Conservation (phyloP, 2,797 vertebrate species). For the Microctenopoma lineatum region DNA sequence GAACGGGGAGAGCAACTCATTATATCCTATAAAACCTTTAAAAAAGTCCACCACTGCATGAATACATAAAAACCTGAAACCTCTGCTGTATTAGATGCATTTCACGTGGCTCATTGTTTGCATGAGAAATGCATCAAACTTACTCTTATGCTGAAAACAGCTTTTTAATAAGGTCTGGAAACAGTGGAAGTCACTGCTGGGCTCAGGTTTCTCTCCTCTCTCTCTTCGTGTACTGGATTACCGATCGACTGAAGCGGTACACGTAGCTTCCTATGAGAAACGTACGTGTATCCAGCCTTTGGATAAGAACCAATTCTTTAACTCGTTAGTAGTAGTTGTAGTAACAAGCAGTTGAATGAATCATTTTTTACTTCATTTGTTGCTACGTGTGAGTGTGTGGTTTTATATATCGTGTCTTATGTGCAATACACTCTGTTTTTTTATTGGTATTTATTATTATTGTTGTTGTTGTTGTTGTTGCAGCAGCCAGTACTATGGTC, state of each 20-base stretch:
- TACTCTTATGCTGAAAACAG: constrained; percentile 15
- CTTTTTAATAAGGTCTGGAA: constrained; percentile 27
- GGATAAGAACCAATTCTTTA: too few relatives aligned
- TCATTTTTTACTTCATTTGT: too few relatives aligned
- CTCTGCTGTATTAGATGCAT: neutral
- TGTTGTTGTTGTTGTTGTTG: too few relatives aligned
- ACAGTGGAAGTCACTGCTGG: constrained; percentile 14
- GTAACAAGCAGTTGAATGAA: too few relatives aligned
- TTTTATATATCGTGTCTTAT: too few relatives aligned
- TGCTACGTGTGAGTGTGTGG: too few relatives aligned
- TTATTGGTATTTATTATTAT: too few relatives aligned
- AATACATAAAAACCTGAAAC: constrained; percentile 33
- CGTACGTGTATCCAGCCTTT: too few relatives aligned
- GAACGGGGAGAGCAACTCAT: constrained; percentile 67
- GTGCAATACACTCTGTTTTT: too few relatives aligned
- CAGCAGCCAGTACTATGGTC: too few relatives aligned
- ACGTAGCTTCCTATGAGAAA: neutral
- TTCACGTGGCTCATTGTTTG: constrained; percentile 35
- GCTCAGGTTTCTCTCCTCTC: constrained; percentile 2
- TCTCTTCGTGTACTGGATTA: neutral
- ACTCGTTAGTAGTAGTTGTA: too few relatives aligned
- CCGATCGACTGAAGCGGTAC: neutral
- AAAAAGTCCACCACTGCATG: constrained; percentile 45
- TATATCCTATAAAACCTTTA: constrained; percentile 55
- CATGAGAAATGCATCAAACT: constrained; percentile 21